These are phyloP conservation scores for Sinella curviseta DNA, from an alignment of 1,140 invertebrate genomes.

Conservation along the genomic window DNA sequence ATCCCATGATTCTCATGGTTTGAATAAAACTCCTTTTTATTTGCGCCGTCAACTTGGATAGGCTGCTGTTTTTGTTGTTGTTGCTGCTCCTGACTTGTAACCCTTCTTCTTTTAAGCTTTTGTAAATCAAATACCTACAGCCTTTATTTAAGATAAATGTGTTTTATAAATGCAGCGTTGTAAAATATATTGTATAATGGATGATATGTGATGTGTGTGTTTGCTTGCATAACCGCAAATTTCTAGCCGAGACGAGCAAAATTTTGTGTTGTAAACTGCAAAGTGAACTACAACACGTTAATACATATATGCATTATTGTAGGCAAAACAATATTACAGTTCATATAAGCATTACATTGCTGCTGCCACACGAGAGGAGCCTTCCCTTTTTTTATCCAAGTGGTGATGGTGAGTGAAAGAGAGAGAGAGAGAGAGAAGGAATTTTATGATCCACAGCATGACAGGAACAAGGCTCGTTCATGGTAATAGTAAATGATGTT, in stretches of 20 bases:
- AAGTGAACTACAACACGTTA: too few species aligned
- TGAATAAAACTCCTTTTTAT: not conserved
- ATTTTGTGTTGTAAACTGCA: not conserved
- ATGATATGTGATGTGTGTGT: not conserved
- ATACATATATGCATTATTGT: too few species aligned
- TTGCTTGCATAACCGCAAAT: not conserved
- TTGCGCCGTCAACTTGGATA: not conserved
- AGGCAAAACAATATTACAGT: too few species aligned
- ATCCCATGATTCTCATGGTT: not conserved
- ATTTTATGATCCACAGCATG: slow-evolving; percentile 6
- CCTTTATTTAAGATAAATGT: not conserved
- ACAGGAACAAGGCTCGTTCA: slow-evolving; percentile 2
- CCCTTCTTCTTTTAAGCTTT: not conserved
- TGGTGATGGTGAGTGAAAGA: not conserved
- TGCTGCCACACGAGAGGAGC: too few species aligned
- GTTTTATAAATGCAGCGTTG: not conserved
- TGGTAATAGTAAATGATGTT: not conserved
- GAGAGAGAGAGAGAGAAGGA: not conserved
- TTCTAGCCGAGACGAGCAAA: not conserved
- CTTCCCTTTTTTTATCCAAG: not conserved
- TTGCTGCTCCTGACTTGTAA: too few species aligned
- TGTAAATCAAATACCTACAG: not conserved
- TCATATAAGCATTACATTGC: too few species aligned
- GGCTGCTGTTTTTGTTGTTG: not conserved
- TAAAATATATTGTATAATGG: not conserved